Conservation (phyloP, 92 coral and sea anemone species). For the Epizoanthus stellaris region DNA sequence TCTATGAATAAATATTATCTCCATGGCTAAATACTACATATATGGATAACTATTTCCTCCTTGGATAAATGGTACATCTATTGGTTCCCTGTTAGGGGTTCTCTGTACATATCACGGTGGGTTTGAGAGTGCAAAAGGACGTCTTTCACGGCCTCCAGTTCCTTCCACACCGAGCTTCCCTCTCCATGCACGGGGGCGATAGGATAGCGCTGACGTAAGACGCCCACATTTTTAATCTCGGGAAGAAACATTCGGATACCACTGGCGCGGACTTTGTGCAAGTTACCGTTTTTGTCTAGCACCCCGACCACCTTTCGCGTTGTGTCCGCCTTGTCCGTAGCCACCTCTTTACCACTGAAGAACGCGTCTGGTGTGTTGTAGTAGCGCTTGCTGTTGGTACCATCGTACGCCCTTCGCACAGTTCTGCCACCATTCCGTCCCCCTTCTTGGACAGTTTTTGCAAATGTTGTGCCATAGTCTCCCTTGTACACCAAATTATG, state of each 20-base stretch:
- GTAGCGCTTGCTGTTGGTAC: slow-evolving; percentile 58
- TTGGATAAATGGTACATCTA: too few relatives aligned
- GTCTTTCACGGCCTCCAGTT: slow-evolving; percentile 75
- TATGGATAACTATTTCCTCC: too few relatives aligned
- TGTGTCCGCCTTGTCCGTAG: slow-evolving; percentile 73
- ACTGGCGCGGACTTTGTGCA: slow-evolving; percentile 67
- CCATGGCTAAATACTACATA: too few relatives aligned
- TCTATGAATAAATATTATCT: too few relatives aligned
- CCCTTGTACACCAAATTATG: slow-evolving; percentile 78
- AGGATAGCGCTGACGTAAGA: slow-evolving; percentile 78
- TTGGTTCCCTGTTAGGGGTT: too few relatives aligned
- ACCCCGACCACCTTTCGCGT: slow-evolving; percentile 67
- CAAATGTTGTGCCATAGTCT: slow-evolving; percentile 33
- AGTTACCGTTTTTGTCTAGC: slow-evolving; percentile 36
- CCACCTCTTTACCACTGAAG: slow-evolving; percentile 56
- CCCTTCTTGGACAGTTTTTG: slow-evolving; percentile 64
- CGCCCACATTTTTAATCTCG: slow-evolving; percentile 49
- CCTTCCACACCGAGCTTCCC: slow-evolving; percentile 82
- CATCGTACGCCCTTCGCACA: slow-evolving; percentile 58
- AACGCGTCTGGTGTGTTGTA: slow-evolving; percentile 71
- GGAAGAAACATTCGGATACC: slow-evolving; percentile 84
- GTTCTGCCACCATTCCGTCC: slow-evolving; percentile 74
- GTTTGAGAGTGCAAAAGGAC: not conserved
- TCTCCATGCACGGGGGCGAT: slow-evolving; percentile 83
- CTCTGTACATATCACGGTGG: too few relatives aligned